Conservation (phyloP, 2,797 vertebrate genomes). For the Ataeniobius toweri region DNA sequence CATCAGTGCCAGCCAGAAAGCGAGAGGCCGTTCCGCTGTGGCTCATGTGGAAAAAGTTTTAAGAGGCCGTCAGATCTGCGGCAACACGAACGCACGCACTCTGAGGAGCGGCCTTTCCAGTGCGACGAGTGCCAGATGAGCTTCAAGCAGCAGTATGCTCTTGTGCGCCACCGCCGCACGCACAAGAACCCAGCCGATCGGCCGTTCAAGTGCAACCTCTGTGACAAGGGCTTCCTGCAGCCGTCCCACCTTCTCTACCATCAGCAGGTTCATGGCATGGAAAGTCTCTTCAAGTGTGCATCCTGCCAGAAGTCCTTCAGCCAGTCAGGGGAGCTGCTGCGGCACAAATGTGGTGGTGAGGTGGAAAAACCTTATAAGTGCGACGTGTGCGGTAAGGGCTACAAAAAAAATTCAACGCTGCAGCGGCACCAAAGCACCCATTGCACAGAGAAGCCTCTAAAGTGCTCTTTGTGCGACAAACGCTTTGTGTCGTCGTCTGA, state of each 20-base stretch:
- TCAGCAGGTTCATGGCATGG: constrained; percentile 94
- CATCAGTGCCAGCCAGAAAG: constrained; percentile 94
- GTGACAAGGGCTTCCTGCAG: constrained; percentile 94
- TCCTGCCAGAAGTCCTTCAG: constrained; percentile 97
- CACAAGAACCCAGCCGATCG: constrained; percentile 89
- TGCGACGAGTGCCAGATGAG: constrained; percentile 98
- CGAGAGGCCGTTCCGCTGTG: constrained; percentile 92
- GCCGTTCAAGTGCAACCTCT: constrained; percentile 96
- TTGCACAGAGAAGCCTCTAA: constrained; percentile 93
- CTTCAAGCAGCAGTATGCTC: constrained; percentile 96
- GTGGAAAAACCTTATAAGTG: constrained; percentile 94
- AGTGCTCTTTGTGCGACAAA: constrained; percentile 93
- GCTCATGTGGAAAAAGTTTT: constrained; percentile 93
- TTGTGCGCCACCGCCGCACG: constrained; percentile 94
- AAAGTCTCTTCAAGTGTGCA: constrained; percentile 95
- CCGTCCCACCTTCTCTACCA: constrained; percentile 94
- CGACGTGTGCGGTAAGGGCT: constrained; percentile 91
- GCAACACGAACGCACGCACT: constrained; percentile 96
- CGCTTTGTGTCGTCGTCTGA: constrained; percentile 96
- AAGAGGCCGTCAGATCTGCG: constrained; percentile 93
- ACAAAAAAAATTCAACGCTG: constrained; percentile 94
- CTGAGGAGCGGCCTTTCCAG: constrained; percentile 94
- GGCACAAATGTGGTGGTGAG: constrained; percentile 89
- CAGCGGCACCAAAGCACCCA: constrained; percentile 95
- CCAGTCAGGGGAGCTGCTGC: constrained; percentile 92